phyloP scores from a whole-genome alignment of 2,113 vertebrate species.

The Malurus elegans region DNA sequence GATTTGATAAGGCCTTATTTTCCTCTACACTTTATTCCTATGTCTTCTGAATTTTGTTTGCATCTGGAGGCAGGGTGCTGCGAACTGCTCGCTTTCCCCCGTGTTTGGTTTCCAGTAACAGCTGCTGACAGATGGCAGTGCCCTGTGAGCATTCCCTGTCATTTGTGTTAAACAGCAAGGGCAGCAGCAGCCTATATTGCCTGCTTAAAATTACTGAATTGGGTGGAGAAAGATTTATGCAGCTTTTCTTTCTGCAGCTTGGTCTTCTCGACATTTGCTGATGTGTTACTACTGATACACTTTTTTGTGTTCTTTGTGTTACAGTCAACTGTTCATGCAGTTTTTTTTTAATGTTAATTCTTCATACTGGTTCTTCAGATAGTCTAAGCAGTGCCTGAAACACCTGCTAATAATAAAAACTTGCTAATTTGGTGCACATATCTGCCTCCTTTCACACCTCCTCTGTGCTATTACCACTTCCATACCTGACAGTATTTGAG shows the following conservation, averaged over 20 bases:
- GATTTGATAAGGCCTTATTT: background rate
- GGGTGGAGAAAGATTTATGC: background rate
- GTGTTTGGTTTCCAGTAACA: background rate
- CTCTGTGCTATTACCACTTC: background rate
- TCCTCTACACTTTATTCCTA: background rate
- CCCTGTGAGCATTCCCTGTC: background rate
- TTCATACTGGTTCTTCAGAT: background rate
- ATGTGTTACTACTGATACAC: background rate
- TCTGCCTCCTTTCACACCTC: constrained; percentile 17
- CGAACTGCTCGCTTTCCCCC: background rate
- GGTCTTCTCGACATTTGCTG: background rate
- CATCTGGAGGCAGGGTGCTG: background rate
- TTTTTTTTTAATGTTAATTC: background rate
- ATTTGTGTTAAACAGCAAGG: background rate
- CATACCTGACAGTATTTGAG: background rate
- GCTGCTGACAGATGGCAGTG: background rate
- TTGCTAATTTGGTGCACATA: background rate
- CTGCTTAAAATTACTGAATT: background rate
- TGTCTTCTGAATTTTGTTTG: background rate
- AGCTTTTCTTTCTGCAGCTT: background rate
- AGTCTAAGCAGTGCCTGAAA: background rate
- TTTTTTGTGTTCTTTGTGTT: background rate
- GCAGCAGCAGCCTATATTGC: background rate
- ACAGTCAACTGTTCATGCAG: background rate
- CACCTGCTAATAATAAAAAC: constrained; percentile 40